Evolutionary conservation across 2,113 vertebrate species (phyloP), one percentile per base, ranked within the genome.

Genomic region (Sturnira hondurensis): DNA sequence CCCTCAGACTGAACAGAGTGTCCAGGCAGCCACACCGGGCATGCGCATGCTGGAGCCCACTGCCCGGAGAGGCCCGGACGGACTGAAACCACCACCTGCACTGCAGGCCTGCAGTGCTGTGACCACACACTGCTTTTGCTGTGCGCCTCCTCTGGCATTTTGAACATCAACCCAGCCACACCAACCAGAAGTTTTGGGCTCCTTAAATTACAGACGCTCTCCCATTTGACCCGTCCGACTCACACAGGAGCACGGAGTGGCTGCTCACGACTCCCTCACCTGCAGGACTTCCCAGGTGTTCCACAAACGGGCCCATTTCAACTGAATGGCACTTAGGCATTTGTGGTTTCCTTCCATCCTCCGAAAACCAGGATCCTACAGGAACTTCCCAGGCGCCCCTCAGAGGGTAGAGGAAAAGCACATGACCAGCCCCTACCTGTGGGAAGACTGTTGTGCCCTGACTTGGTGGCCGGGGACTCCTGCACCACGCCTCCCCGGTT

Each of bases 401-500:
- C 31, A 80, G 43, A 41, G 6, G n/a, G 82, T 17, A 47, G 81
- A 85, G 7, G 28, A 54, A 91, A 80, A 82, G 17, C 50, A 56
- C 17, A 4, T 20, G 45, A 33, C 31, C 58, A 83, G 1, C 8
- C 52, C 96, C 95, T 99, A 99, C 99, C 99, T 98, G 99, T 99
- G 98, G 99, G 99, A 89, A 99, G 99, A 96, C 99, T 99, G 95
- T 99, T 99, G 98, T 99, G 99, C 61, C 99, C 99, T 15, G 99
- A 98, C 91, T 99, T 99, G 93, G 98, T 98, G 52, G 98, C 96
- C 0, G 99, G 99, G 52, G 99, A 99, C 74, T 99, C 99, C 95
- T 99, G 99, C 4, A 98, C 96, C 0, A 97, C 97, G 12, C 98
- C 98, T n/a, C 99, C 98, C 96, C 99, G 98, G 98, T 99, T 99